Evolutionary conservation across 1,140 invertebrate species (phyloP), one percentile per base, ranked within the genome.

Genomic region (Drosophila ironensis): DNA sequence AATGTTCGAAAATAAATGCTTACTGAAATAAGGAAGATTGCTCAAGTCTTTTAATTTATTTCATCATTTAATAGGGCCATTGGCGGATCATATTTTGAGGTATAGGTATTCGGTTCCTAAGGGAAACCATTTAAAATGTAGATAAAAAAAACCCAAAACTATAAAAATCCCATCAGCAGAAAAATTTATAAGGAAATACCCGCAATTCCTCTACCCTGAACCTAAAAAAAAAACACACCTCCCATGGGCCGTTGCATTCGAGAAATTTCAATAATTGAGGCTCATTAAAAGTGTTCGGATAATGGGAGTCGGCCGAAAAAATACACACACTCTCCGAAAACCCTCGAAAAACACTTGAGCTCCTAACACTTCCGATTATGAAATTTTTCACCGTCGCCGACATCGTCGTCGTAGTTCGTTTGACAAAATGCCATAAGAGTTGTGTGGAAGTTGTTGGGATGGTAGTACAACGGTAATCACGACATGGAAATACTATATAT

Each of bases 181-280:
- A 8, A 53, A 24, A 3, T 37, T 8, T 28, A 47, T 25, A 28
- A 69, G 42, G 51, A 46, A 57, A 57, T 53, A 42, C 11, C 35
- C 20, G 14, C 20, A 41, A 24, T 22, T 37, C 46, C 28, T 41
- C 56, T 54, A 14, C 37, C 9, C 14, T 22, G 35, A 22, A 30
- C 30, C 3, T 8, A 16, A 22, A 22, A 22, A 22, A 22, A 22
- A 22, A 22, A 22, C 37, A 17, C 47, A 11, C 40, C 51, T 52
- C 54, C 71, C 38, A 69, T 70, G 72, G 72, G 48, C 60, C 48
- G 80, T 41, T 84, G 70, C 74, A 86, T 84, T 86, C 53, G 80
- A 78, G 71, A 84, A 80, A 86, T 84, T 80, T 86, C 80, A 84
- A 84, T 86, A 86, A 84, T 84, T 84, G 81, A 14, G 70, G 37